Evolutionary conservation across 2,113 vertebrate species (phyloP), one percentile per base, ranked within the genome.

Genomic region (Notarius quadriscutis): DNA sequence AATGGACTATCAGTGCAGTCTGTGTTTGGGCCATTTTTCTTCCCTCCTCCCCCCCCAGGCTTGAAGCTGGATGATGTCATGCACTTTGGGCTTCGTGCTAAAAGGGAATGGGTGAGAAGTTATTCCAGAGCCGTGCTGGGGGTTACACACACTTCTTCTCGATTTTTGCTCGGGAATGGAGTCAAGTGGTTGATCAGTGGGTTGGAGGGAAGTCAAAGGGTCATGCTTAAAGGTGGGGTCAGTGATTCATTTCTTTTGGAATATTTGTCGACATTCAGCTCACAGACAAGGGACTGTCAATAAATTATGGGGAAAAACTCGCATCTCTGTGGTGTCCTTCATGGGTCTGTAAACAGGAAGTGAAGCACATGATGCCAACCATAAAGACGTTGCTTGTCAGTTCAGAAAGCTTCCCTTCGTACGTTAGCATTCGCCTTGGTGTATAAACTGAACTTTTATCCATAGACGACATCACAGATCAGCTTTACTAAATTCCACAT

Each of bases 21-120:
- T 65, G 88, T 92, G 93, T 91, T 92, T 90, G 91, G 91, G 93
- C 91, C 92, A 89, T 91, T 90, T 93, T 91, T 93, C 94, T 81
- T 34, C 17, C 20, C 34, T 48, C 34, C 7, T 14, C 12, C 9
- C 88, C 74, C n/a, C 78, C 89, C 91, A 81, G 90, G 89, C 88
- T 91, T 71, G 88, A 88, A 81, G 89, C 92, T 84, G 67, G 88
- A 89, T 89, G 83, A 90, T 92, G 91, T 94, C 93, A 94, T 91
- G 90, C 83, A 88, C 84, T 88, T 51, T 90, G 89, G 81, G 84
- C 84, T 89, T 8, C 11, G 84, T 15, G 11, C 87, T 79, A n/a
- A 84, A 63, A 83, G 90, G 60, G 82, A 41, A 51, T 55, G 83
- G 17, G 51, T 15, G 20, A 79, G 51, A 81, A 48, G 79, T 81